A percentile compares a stretch with the other conserved stretches of the same genome.
phyloP scores from a whole-genome alignment of 1,140 invertebrate species.

The Lucilia sericata region DNA sequence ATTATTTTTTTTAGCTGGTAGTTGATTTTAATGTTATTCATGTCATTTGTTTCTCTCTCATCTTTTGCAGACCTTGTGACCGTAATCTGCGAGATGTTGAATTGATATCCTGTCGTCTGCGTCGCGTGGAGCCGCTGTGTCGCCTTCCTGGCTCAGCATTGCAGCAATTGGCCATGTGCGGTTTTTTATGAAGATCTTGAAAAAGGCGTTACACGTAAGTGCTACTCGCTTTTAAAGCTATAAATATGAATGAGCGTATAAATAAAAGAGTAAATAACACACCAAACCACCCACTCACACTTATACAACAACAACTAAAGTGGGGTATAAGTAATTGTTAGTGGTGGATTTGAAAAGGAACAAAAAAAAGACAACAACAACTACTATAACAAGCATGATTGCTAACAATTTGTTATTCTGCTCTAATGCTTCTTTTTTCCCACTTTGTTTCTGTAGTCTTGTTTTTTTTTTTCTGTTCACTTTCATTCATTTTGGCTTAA shows the following conservation, averaged over 20 bases:
- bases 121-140: constrained; percentile 75
- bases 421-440: background rate
- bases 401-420: background rate
- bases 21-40: constrained; percentile 30
- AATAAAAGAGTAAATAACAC: background rate
- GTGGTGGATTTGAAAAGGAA: background rate
- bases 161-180: constrained; percentile 80
- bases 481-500: background rate
- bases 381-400: background rate
- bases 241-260: constrained; percentile 3
- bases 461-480: background rate
- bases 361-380: background rate
- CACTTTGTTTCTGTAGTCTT: background rate
- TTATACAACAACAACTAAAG: background rate
- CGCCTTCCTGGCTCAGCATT: constrained; percentile 78
- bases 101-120: constrained; percentile 73
- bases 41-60: no score
- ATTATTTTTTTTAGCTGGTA: background rate
- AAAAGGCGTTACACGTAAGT: constrained; percentile 83
- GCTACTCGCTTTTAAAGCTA: background rate
- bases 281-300: background rate
- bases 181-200: constrained; percentile 83
- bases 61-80: constrained; percentile 75
- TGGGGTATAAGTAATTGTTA: background rate
- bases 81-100: constrained; percentile 79